phyloP scores from a whole-genome alignment of 2,888 invertebrate species.

The Philhelius pedissequus region DNA sequence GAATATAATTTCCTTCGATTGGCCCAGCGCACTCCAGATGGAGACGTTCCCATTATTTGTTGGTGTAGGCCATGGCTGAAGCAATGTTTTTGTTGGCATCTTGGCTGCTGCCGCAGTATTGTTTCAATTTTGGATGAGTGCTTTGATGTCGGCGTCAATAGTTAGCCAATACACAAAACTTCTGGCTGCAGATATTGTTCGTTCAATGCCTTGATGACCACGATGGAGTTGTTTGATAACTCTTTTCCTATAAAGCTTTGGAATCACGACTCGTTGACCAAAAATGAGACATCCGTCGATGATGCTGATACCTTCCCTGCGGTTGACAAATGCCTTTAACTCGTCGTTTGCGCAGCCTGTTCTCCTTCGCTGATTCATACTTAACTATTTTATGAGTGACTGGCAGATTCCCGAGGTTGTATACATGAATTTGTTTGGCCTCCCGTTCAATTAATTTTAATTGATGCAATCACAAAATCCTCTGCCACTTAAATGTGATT shows the following conservation, averaged over 20 bases:
- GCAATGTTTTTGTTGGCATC: too few species aligned
- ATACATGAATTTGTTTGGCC: not conserved
- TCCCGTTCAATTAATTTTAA: constrained; percentile 9
- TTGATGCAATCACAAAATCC: constrained; percentile 24
- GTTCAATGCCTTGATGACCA: constrained; percentile 70
- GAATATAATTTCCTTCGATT: constrained; percentile 66
- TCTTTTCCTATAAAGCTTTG: constrained; percentile 34
- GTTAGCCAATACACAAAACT: constrained; percentile 72
- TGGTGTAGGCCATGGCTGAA: too few species aligned
- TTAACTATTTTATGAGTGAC: constrained; percentile 21
- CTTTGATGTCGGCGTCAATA: constrained; percentile 71
- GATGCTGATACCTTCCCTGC: constrained; percentile 49
- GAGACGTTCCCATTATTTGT: too few species aligned
- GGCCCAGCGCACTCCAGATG: constrained; percentile 75
- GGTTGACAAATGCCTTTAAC: constrained; percentile 42
- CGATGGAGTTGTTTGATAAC: constrained; percentile 69
- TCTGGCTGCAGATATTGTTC: constrained; percentile 71
- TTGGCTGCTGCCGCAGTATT: too few species aligned
- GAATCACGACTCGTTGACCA: constrained; percentile 55
- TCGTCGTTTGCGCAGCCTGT: constrained; percentile 14
- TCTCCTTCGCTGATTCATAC: not conserved
- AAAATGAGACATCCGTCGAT: constrained; percentile 53
- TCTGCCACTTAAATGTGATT: not conserved
- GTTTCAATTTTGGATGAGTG: constrained; percentile 68
- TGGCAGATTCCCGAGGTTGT: constrained; percentile 14